Conservation (phyloP, 1,140 invertebrate species). For the Cydia fagiglandana region DNA sequence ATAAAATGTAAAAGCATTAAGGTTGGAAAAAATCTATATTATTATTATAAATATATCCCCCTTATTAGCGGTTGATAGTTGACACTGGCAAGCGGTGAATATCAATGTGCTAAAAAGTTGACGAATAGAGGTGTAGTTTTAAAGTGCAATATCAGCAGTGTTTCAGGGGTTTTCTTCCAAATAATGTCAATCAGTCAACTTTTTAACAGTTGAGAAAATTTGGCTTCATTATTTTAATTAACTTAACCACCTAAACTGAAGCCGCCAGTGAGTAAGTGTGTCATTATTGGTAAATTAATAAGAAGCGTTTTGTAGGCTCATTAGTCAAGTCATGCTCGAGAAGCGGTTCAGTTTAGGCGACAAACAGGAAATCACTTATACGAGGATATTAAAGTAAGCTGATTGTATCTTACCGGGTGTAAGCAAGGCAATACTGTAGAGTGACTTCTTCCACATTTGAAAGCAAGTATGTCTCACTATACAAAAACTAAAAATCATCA, state of each 20-base stretch:
- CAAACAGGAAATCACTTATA: conserved; percentile 72
- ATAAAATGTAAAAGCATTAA: conserved; percentile 54
- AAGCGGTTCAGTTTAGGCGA: conserved; percentile 68
- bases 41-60: conserved; percentile 58
- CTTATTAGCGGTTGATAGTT: conserved; percentile 73
- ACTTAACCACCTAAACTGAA: conserved; percentile 65
- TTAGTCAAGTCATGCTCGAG: conserved; percentile 29
- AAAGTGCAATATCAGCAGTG: conserved; percentile 19
- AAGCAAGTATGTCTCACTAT: conserved; percentile 78
- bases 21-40: conserved; percentile 51
- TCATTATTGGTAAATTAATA: conserved; percentile 43
- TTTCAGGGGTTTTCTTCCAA: conserved; percentile 11
- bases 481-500: conserved; percentile 76
- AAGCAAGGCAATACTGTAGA: conserved; percentile 79
- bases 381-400: conserved; percentile 78
- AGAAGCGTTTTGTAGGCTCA: conserved; percentile 41
- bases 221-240: conserved; percentile 66
- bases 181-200: conserved; percentile 49
- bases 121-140: conserved; percentile 35
- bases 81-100: conserved; percentile 63
- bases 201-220: conserved; percentile 55
- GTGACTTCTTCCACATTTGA: conserved; percentile 79
- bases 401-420: conserved; percentile 78
- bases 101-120: conserved; percentile 61
- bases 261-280: conserved; percentile 44